phyloP scores from a whole-genome alignment of 1,140 invertebrate species.

The Episyrphus balteatus region DNA sequence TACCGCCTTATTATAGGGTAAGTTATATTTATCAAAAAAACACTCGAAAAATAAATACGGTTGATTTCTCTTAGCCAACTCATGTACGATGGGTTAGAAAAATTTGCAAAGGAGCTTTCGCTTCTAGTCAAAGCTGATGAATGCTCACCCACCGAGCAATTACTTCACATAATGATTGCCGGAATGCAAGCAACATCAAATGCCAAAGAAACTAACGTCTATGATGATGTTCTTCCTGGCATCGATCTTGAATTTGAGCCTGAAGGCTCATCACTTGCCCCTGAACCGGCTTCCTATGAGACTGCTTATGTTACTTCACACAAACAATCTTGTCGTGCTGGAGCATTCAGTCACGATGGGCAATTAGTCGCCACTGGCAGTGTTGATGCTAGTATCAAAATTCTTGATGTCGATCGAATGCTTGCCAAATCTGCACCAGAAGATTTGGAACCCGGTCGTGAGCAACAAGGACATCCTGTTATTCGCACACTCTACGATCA shows the following conservation, averaged over 20 bases:
- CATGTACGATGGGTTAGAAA: conserved; percentile 88
- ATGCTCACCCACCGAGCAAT: conserved; percentile 88
- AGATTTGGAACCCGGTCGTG: conserved; percentile 62
- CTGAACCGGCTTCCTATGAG: conserved; percentile 91
- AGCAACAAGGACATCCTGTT: conserved; percentile 91
- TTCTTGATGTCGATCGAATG: conserved; percentile 96
- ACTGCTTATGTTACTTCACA: conserved; percentile 98
- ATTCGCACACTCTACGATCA: conserved; percentile 98
- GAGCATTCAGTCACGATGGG: conserved; percentile 89
- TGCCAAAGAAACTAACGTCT: conserved; percentile 49
- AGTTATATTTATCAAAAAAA: neutral
- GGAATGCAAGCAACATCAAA: conserved; percentile 80
- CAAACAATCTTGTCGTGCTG: conserved; percentile 89
- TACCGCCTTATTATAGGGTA: conserved; percentile 84
- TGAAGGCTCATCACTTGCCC: conserved; percentile 77
- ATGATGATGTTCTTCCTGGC: conserved; percentile 68
- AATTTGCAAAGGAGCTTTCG: conserved; percentile 72
- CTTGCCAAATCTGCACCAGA: conserved; percentile 86
- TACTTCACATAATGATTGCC: conserved; percentile 75
- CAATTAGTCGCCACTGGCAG: conserved; percentile 96
- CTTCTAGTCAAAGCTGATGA: conserved; percentile 75
- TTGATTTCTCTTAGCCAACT: conserved; percentile 73
- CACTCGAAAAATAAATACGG: conserved; percentile 1
- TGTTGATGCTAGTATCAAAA: conserved; percentile 96
- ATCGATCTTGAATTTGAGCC: conserved; percentile 93